Evolutionary conservation across 2,888 invertebrate genomes (phyloP), one percentile per base, ranked within the genome.

Genomic region (Ophion obscuratus): DNA sequence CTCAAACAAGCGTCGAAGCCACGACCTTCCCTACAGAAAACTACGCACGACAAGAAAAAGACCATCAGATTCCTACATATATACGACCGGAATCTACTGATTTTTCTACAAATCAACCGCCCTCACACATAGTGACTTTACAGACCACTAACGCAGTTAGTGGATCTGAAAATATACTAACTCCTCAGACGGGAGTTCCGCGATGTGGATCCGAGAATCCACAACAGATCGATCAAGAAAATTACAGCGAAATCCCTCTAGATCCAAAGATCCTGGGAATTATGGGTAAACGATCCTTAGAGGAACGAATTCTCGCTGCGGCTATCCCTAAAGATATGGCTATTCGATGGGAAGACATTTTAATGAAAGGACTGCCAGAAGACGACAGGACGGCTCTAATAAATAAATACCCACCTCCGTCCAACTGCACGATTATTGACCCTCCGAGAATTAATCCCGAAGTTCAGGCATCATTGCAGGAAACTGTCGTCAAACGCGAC

Each of bases 381-480:
- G 86, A 83, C 7, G 77, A 68, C 9, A 76, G 53, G 20, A 14
- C 5, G 14, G 47, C 10, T 3, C 36, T 83, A 0, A 53, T 83
- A 17, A 77, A 71, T n/a, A 85, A 84, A 59, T 73, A 81, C 67
- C 59, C 70, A n/a, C 81, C 77, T 20, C 75, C 83, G 5, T 66
- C 73, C n/a, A 87, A 87, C 61, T 82, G 79, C 20, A 20, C 6
- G 4, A 31, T 47, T 10, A 75, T 85, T 68, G 84, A 88, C 20
- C 81, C 85, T 10, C 87, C 84, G 4, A 80, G 74, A 36, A 62
- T 88, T 1, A 87, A 87, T 44, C 11, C 62, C 17, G 81, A 87
- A 53, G 67, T 88, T 14, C 36, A 68, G 17, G 40, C 71, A 5
- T 82, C 82, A 10, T 10, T 83, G 10, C 66, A 74, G 31, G 87